Evolutionary conservation across 2,888 invertebrate genomes (phyloP), one percentile per base, ranked within the genome.

Genomic region (Colostygia pectinataria): DNA sequence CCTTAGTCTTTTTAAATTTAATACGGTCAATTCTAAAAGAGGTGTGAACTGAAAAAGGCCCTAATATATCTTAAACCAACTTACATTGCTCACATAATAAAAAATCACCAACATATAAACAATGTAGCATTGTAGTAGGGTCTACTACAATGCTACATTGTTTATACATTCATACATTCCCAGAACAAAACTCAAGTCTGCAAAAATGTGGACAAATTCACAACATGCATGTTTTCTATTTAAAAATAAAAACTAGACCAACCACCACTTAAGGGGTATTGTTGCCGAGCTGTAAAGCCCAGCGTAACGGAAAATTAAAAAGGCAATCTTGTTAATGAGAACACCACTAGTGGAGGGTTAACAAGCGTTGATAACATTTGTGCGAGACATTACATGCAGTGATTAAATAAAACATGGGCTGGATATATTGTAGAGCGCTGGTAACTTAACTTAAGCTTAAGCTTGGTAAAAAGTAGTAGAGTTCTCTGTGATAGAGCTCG

Each of bases 281-380:
- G 66, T 71, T 65, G 52, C 51, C 55, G 59, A 50, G 57, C 23
- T 61, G 61, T 59, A 57, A n/a, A 68, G 66, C 61, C 63, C 75
- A 68, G 63, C 67, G 73, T 77, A 66, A 77, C 76, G 75, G 82
- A 80, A 83, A 84, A 83, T 86, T 86, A 84, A 84, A 84, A 83
- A 77, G 78, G 78, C 77, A 76, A 85, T 84, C 81, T 80, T 74
- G 75, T 68, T 84, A 84, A 84, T 84, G 79, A 81, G 71, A 65
- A 71, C 67, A 60, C 71, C 67, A 65, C 66, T 64, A 63, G 62
- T 64, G 64, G 63, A 67, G 73, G 74, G 73, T 71, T 74, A 66
- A 62, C 66, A 63, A 58, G 53, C 49, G 56, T 52, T 59, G 60
- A 61, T 64, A 56, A 59, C 45, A 57, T 55, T 24, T 38, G 40